These are phyloP conservation scores for Antheraea assamensis DNA, from an alignment of 2,888 invertebrate species.

Conservation along the genomic window DNA sequence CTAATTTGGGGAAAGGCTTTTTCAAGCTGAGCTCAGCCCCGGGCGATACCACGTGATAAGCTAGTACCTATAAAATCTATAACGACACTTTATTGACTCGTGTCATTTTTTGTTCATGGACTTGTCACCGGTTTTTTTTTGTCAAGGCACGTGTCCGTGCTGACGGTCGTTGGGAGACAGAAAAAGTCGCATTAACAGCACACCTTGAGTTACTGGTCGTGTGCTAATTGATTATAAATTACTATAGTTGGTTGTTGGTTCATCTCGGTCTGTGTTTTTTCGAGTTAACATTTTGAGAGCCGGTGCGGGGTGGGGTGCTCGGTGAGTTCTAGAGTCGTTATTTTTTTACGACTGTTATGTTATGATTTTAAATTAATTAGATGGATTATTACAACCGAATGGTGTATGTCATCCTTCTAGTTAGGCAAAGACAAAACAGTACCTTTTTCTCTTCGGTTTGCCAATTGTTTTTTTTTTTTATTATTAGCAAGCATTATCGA, in stretches of 20 bases:
- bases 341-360: not conserved
- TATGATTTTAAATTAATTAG: no score
- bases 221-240: conserved; percentile 37
- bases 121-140: conserved; percentile 21
- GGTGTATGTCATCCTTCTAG: no score
- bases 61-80: not conserved
- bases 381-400: no score
- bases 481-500: no score
- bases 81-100: not conserved
- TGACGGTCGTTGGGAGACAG: conserved; percentile 13
- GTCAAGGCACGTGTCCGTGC: conserved; percentile 22
- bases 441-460: no score
- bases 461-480: no score
- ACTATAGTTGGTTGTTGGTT: conserved; percentile 17
- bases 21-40: not conserved
- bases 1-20: not conserved
- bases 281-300: not conserved
- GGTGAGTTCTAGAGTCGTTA: not conserved
- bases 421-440: no score
- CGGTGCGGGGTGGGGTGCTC: not conserved
- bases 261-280: not conserved
- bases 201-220: conserved; percentile 29
- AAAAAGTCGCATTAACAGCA: conserved; percentile 30
- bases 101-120: conserved; percentile 14
- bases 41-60: not conserved